Evolutionary conservation across 2,888 invertebrate species (phyloP).

Genomic region (Syrista parreyssii): DNA sequence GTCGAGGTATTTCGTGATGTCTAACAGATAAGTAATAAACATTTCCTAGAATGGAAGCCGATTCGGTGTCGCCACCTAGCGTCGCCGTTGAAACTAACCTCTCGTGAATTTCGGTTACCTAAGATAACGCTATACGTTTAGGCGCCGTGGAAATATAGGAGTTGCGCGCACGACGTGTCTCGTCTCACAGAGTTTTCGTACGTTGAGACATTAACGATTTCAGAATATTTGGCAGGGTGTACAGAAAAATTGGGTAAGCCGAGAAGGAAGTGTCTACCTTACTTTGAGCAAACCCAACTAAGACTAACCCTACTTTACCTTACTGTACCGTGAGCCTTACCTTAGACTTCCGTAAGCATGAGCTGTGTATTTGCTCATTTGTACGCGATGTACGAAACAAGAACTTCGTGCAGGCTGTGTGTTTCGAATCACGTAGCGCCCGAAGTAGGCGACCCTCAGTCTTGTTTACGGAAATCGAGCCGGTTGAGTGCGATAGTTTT

Average conservation of each 20-base stretch:
- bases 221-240: neutral
- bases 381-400: neutral
- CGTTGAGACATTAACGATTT: neutral
- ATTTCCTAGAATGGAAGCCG: neutral
- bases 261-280: neutral
- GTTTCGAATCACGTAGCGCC: slow-evolving; percentile 17
- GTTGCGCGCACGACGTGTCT: neutral
- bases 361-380: neutral
- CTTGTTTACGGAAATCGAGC: slow-evolving; percentile 3
- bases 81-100: neutral
- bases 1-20: neutral
- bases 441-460: slow-evolving; percentile 1
- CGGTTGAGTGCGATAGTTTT: neutral
- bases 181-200: neutral
- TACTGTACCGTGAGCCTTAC: too few species aligned
- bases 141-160: neutral
- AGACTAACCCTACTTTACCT: neutral
- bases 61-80: neutral
- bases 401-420: neutral
- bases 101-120: neutral
- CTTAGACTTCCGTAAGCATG: neutral
- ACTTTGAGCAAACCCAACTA: neutral
- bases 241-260: neutral
- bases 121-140: neutral
- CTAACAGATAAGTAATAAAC: neutral